Base-by-base conservation (phyloP, 2,888 invertebrate species). In the Pemphredon lugubris region DNA sequence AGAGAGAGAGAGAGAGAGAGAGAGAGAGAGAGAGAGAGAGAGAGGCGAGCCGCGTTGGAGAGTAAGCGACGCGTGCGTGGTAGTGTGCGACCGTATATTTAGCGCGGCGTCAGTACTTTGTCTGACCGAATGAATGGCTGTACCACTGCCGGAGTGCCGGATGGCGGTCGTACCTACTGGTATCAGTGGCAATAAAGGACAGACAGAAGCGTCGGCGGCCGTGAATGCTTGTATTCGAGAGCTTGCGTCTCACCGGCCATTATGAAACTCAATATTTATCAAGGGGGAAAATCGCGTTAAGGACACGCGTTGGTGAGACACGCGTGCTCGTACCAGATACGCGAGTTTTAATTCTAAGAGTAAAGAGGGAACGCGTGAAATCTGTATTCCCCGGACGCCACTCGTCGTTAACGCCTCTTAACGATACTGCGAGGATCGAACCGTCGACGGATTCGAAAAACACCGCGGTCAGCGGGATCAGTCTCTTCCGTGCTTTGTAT, bases 71-170 rank as follows among this genome's bases (percentile, higher is more conserved):
- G 16, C n/a, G 14, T 13, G 39, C 54, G 55, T 55, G 59, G 61
- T 55, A 26, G 59, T 66, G 50, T 71, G 73, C 78, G 83, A 77
- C 82, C 84, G 83, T 86, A 85, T 83, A 86, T 86, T 84, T 76
- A 82, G 81, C 80, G 75, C 75, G 81, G 81, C 81, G 84, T 86
- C 86, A 82, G 85, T 86, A 86, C 84, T 86, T 86, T 84, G 86
- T 86, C 86, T 75, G 79, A 83, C 79, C 77, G 81, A 83, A 86
- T 83, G 84, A 83, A 86, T 85, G 82, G 79, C 79, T 69, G 66
- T 74, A 75, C 66, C 66, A 73, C 65, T 75, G 73, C 55, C 65
- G 47, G 63, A 70, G 77, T 63, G 61, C 75, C 79, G 84, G 81
- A 83, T 79, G 80, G 67, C 76, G 71, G 72, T 61, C 59, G 72